Base-by-base conservation (phyloP, 2,888 invertebrate genomes). In the Sclerodermus sp. region DNA sequence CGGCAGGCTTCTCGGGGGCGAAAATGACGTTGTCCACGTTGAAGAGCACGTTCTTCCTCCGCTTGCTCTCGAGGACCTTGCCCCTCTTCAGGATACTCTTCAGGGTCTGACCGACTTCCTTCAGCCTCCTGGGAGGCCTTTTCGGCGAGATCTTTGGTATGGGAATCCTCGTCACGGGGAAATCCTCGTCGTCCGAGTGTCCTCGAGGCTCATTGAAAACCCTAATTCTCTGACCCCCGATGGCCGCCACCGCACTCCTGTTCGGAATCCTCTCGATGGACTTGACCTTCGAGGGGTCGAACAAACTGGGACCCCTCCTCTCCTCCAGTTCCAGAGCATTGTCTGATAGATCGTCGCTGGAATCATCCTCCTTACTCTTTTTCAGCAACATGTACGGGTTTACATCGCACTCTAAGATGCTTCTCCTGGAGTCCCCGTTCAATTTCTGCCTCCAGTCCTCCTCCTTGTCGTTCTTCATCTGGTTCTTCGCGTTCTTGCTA, bases 341-440 rank as follows among this genome's bases (percentile, higher is more conserved):
- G 58, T 79, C 77, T 41, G 77, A 79, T 31, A 77, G 74, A 58
- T 68, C 76, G 67, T 64, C 81, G 74, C 68, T 80, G 50, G 62
- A 77, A 56, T 70, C 82, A 60, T 71, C 82, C 74, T 70, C 81
- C 42, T 55, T 51, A 15, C 46, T 60, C 42, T 74, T 81, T 70
- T 89, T 86, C 65, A 91, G 86, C 70, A 92, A 81, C 60, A 90
- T 89, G 73, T 92, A 92, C 2, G 92, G 91, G 77, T 91, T 92
- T 36, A 92, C 89, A 74, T 89, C 86, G 79, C 91, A 92, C 65
- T 90, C 88, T 37, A 92, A 79, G 58, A 92, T 92, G 14, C 91
- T 91, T 59, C 85, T 87, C 2, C 65, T 46, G 15, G 50, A 58
- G 12, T 64, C 65, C 6, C 37, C 16, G n/a, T 12, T 13, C 18